Conservation (phyloP, 1,140 invertebrate species). For the Magallana angulata region DNA sequence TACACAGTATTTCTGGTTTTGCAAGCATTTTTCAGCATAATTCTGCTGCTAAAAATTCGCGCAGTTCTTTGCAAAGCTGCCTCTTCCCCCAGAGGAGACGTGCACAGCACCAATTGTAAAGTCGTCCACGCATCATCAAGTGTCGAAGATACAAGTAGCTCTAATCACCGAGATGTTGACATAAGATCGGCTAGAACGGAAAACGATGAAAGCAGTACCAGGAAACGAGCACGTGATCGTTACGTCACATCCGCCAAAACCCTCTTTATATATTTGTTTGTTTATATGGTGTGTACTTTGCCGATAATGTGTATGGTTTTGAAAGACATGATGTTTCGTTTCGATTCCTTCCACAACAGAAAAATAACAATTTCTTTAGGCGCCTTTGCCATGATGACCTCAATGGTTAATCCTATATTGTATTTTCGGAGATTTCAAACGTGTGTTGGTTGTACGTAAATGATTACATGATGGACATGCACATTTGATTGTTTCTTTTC, state of each 20-base stretch:
- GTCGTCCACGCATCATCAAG: not conserved
- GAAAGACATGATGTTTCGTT: not conserved
- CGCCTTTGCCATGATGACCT: not conserved
- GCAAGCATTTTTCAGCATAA: not conserved
- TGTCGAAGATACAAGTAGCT: not conserved
- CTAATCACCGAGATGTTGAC: not conserved
- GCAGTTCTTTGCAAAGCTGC: not conserved
- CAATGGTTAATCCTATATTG: not conserved
- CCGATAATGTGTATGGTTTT: constrained; percentile 19
- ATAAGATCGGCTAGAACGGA: not conserved
- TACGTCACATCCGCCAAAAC: not conserved
- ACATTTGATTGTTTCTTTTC: too few species aligned
- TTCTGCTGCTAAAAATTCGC: constrained; percentile 15
- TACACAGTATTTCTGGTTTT: not conserved
- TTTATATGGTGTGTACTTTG: not conserved
- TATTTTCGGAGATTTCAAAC: constrained; percentile 23
- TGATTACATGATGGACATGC: too few species aligned
- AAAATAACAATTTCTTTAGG: constrained; percentile 6
- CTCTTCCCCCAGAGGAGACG: not conserved
- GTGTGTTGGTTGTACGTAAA: not conserved
- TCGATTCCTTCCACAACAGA: not conserved
- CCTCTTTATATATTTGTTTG: constrained; percentile 18
- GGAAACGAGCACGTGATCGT: not conserved
- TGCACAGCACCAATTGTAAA: not conserved
- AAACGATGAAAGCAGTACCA: not conserved